Conservation (phyloP, 2,797 vertebrate species). For the Squalus acanthias region DNA sequence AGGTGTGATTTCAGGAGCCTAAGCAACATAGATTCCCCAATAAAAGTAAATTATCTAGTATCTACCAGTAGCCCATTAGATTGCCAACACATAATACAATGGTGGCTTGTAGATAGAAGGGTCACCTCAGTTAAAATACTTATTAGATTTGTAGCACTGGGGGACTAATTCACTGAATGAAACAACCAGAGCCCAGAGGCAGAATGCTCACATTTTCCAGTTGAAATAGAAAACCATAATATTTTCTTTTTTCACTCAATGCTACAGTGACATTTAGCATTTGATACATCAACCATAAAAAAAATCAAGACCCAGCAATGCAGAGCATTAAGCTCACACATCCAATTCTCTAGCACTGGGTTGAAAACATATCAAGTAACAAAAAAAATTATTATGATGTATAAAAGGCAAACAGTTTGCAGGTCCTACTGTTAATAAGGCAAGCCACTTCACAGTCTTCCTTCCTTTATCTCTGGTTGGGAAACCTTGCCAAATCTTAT, state of each 20-base stretch:
- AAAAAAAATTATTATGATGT: conserved; percentile 45
- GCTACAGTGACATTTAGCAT: neutral
- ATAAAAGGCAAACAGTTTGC: conserved; percentile 36
- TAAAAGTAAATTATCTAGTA: neutral
- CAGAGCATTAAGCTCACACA: conserved; percentile 41
- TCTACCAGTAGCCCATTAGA: neutral
- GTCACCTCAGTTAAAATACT: neutral
- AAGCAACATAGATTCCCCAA: neutral
- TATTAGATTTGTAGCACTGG: too few species aligned
- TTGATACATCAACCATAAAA: conserved; percentile 41
- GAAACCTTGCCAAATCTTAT: conserved; percentile 74
- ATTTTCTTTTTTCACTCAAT: neutral
- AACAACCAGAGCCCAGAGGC: neutral
- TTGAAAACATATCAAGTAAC: conserved; percentile 35
- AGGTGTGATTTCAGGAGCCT: neutral
- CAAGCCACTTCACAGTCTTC: conserved; percentile 56
- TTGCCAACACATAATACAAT: neutral
- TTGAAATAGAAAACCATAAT: conserved; percentile 5
- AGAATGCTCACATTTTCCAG: neutral
- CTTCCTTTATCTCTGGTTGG: conserved; percentile 71
- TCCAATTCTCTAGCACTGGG: conserved; percentile 39
- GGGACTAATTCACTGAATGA: neutral
- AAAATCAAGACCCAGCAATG: conserved; percentile 41
- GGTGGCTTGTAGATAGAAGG: neutral
- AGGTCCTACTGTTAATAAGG: conserved; percentile 55